These are phyloP conservation scores for Pogonocherus hispidulus DNA, from an alignment of 2,888 invertebrate species.

Conservation along the genomic window DNA sequence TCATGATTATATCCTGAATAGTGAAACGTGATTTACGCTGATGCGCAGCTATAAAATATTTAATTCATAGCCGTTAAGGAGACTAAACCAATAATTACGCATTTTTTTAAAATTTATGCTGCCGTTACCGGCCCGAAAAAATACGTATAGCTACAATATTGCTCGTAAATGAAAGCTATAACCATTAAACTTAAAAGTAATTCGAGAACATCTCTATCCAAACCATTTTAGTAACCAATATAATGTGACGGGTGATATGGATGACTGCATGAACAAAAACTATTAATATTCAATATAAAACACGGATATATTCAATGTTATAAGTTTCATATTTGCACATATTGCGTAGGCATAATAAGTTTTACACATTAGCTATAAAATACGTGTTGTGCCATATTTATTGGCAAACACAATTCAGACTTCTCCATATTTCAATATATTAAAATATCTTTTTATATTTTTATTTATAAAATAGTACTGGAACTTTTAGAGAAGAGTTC, in stretches of 20 bases:
- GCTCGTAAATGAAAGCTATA: conserved; percentile 53
- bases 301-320: too few species aligned
- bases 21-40: conserved; percentile 18
- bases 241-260: conserved; percentile 47
- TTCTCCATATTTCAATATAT: too few species aligned
- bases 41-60: conserved; percentile 22
- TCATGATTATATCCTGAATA: neutral
- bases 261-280: neutral
- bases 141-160: conserved; percentile 46
- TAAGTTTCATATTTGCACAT: too few species aligned
- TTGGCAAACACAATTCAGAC: too few species aligned
- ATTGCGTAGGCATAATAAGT: too few species aligned
- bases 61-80: conserved; percentile 18
- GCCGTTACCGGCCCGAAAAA: conserved; percentile 46
- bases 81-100: conserved; percentile 34
- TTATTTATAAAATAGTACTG: too few species aligned
- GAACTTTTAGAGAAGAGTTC: too few species aligned
- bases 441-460: too few species aligned
- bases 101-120: conserved; percentile 42
- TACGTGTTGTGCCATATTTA: too few species aligned
- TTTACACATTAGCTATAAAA: too few species aligned
- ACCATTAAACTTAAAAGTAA: conserved; percentile 53
- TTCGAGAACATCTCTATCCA: conserved; percentile 52
- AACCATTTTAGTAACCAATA: conserved; percentile 46
- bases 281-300: too few species aligned